Percentiles rank a stretch among this genome's conserved stretches.
These are phyloP conservation scores for Vulpes vulpes DNA, from an alignment of 2,113 vertebrate species.

Conservation along the genomic window DNA sequence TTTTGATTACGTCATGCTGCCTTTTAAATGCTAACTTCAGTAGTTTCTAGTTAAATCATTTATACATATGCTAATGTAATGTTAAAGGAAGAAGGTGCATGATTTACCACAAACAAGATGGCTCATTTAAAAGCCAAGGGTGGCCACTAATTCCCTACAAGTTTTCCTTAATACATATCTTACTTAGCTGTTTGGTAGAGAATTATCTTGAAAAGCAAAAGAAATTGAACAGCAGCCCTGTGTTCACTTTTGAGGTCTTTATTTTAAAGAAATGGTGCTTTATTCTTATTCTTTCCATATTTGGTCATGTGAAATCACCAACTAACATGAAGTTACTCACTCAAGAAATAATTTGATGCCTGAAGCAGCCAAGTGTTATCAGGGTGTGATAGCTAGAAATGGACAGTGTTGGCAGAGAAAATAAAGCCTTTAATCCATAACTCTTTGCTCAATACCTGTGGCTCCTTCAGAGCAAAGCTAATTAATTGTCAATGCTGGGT, in stretches of 20 bases:
- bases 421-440: slow-evolving; percentile 70
- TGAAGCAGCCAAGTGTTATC: slow-evolving; percentile 61
- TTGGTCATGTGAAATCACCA: slow-evolving; percentile 79
- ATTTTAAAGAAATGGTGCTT: slow-evolving; percentile 59
- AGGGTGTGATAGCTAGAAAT: slow-evolving; percentile 55
- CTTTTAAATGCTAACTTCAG: slow-evolving; percentile 37
- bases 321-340: slow-evolving; percentile 70
- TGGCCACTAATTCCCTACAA: slow-evolving; percentile 44
- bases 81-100: not conserved
- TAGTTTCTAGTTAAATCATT: slow-evolving; percentile 56
- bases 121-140: slow-evolving; percentile 65
- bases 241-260: slow-evolving; percentile 65
- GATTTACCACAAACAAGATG: not conserved
- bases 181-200: slow-evolving; percentile 63
- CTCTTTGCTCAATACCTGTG: slow-evolving; percentile 70
- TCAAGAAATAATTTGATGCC: slow-evolving; percentile 53
- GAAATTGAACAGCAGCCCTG: slow-evolving; percentile 60
- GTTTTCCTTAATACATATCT: slow-evolving; percentile 72
- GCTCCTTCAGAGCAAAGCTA: slow-evolving; percentile 74
- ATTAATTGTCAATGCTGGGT: slow-evolving; percentile 78
- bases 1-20: slow-evolving; percentile 62
- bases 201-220: slow-evolving; percentile 65
- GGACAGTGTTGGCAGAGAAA: slow-evolving; percentile 34
- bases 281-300: slow-evolving; percentile 66
- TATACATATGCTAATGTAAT: slow-evolving; percentile 38